Conservation (phyloP, 2,113 vertebrate species). For the Sapayoa aenigma region DNA sequence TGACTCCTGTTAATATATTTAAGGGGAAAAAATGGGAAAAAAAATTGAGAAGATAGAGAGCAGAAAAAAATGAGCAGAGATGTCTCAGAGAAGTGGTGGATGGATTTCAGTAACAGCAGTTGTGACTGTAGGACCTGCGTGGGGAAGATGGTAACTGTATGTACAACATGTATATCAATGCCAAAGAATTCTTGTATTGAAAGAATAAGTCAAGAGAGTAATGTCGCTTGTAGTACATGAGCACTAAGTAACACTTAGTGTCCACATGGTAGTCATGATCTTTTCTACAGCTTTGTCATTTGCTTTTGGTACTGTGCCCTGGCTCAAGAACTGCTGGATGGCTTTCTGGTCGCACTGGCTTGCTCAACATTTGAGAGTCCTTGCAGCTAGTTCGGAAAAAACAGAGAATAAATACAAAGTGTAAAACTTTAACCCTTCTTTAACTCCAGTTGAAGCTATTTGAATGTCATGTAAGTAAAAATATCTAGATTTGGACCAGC, state of each 20-base stretch:
- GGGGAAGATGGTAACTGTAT: background rate
- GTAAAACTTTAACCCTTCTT: background rate
- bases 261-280: background rate
- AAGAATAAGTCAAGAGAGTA: background rate
- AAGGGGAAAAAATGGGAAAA: background rate
- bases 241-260: background rate
- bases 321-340: background rate
- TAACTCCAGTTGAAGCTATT: background rate
- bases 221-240: background rate
- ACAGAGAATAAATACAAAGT: background rate
- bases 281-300: background rate
- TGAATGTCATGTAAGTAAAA: background rate
- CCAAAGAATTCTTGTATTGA: background rate
- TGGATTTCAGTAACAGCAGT: background rate
- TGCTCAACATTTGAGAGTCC: background rate
- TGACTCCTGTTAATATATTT: background rate
- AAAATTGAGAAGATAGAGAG: background rate
- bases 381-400: background rate
- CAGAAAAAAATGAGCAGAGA: background rate
- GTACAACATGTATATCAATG: background rate
- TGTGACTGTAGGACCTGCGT: background rate
- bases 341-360: background rate
- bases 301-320: background rate
- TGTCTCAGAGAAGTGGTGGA: background rate
- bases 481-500: background rate